These are phyloP conservation scores for Sebastes paucispinis DNA, from an alignment of 2,797 vertebrate genomes.

Conservation along the genomic window DNA sequence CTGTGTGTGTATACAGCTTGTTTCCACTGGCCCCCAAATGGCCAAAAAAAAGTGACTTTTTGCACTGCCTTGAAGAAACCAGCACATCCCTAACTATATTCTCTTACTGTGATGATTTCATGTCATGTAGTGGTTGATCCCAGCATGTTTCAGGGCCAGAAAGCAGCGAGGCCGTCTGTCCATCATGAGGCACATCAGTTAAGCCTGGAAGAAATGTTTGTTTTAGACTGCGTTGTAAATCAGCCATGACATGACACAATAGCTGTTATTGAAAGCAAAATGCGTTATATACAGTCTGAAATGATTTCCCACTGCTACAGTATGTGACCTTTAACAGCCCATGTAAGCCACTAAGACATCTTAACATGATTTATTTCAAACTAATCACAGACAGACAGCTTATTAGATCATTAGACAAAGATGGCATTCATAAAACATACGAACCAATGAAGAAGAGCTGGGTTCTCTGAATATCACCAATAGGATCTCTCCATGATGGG, in stretches of 20 bases:
- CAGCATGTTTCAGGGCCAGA: background rate
- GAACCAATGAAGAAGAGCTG: slow-evolving; percentile 17
- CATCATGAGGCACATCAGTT: slow-evolving; percentile 2
- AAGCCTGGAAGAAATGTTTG: slow-evolving; percentile 9
- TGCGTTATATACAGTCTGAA: slow-evolving; percentile 22
- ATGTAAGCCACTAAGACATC: slow-evolving; percentile 16
- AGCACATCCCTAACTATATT: background rate
- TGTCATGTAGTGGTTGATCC: background rate
- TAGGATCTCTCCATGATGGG: slow-evolving; percentile 2
- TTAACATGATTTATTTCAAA: slow-evolving; percentile 48
- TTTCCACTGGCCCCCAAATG: background rate
- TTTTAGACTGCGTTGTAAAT: slow-evolving; percentile 26
- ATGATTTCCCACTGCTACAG: background rate
- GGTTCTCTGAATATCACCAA: slow-evolving; percentile 10
- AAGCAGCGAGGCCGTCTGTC: background rate
- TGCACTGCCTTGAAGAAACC: background rate
- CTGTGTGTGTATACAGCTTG: background rate
- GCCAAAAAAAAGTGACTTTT: background rate
- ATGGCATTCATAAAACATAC: slow-evolving; percentile 43
- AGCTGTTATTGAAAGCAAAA: slow-evolving; percentile 27
- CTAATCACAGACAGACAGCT: slow-evolving; percentile 24
- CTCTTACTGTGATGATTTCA: background rate
- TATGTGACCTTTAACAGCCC: slow-evolving; percentile 39
- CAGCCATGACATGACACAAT: slow-evolving; percentile 26
- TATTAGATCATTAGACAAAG: slow-evolving; percentile 54